phyloP scores from a whole-genome alignment of 2,113 vertebrate genomes.

The Leuciscus idus region DNA sequence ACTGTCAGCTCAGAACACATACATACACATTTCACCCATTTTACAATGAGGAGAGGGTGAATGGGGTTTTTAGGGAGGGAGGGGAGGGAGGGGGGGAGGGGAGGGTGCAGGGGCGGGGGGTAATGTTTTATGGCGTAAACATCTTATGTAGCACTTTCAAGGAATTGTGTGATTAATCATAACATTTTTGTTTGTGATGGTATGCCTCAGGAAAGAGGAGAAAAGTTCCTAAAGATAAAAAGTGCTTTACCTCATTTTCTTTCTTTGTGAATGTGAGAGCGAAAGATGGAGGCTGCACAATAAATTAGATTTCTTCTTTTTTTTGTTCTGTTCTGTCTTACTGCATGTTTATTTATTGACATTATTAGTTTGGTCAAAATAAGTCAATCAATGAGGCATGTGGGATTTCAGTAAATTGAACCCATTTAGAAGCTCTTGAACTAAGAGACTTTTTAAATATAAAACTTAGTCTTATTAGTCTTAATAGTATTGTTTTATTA shows the following conservation, averaged over 20 bases:
- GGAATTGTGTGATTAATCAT: conserved; percentile 62
- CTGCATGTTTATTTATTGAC: not conserved
- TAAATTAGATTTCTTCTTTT: not conserved
- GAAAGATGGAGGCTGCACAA: not conserved
- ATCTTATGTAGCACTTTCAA: conserved; percentile 61
- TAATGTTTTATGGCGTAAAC: conserved; percentile 57
- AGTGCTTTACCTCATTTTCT: not conserved
- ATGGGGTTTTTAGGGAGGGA: not conserved
- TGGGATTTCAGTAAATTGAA: not conserved
- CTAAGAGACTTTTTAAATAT: not conserved
- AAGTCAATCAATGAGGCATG: not conserved
- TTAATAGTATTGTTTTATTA: not conserved
- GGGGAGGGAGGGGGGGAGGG: no score
- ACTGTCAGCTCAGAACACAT: not conserved
- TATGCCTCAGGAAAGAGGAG: conserved; percentile 16
- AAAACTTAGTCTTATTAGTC: not conserved
- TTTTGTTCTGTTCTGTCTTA: not conserved
- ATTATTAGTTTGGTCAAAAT: not conserved
- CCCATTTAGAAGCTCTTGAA: not conserved
- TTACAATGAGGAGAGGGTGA: not conserved
- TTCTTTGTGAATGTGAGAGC: not conserved
- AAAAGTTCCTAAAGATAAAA: conserved; percentile 18
- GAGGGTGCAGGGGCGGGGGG: not conserved
- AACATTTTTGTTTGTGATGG: not conserved
- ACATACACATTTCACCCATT: not conserved